Evolutionary conservation across 2,888 invertebrate species (phyloP), one percentile per base, ranked within the genome.

Genomic region (Cerceris ruficornis): DNA sequence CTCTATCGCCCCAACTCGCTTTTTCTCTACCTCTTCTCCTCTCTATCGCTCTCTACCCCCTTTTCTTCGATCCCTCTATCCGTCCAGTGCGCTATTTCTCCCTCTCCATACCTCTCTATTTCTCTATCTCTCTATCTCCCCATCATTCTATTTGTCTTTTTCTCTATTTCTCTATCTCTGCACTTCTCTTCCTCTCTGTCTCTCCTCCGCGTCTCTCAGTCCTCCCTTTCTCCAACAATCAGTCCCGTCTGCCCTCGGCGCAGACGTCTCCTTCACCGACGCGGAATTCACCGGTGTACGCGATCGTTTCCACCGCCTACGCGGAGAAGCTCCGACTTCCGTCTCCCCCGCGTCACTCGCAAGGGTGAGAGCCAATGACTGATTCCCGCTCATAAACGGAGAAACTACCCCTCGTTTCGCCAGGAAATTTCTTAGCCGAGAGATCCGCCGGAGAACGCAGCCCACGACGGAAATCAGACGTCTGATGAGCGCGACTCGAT

Each of bases 381-480:
- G 57, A 57, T 6, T n/a, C 52, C 52, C 42, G 52, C 42, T 64
- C 15, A 14, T 9, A 55, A 39, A 11, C 43, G 13, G 14, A 60
- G 46, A 55, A 13, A 8, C 54, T 14, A 39, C 43, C 57, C 17
- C n/a, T 50, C 5, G 54, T 49, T 39, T 43, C 42, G 58, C 49
- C 42, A 42, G 61, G 52, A 9, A 49, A 43, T 64, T 17, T 66
- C 71, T 72, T 75, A 55, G 41, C 62, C 61, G 75, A 70, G 74
- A 75, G 65, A 80, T 80, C 71, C 67, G 60, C 49, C 52, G 70
- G 64, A 71, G 75, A 41, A 80, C 68, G 66, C 61, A 66, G 39
- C 64, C 61, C 61, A 62, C 49, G 75, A 77, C 76, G 76, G 81
- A 83, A 85, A 85, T 78, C 83, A 81, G 79, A 75, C 68, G 75